phyloP scores from a whole-genome alignment of 35 echinoderm and acorn worm genomes.

The Anneissia japonica region DNA sequence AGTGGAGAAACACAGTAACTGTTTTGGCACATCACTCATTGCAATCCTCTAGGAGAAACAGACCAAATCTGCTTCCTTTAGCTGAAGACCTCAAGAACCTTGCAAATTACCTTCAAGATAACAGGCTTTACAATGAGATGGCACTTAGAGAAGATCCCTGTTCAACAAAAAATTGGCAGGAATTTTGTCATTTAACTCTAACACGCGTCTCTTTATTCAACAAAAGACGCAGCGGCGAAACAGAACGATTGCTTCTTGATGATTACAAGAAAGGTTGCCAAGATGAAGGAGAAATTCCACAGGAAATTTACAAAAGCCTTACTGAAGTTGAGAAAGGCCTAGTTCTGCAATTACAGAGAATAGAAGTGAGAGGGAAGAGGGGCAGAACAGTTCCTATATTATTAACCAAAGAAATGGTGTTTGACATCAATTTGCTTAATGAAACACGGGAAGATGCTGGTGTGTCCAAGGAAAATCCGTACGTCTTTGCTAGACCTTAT shows the following conservation, averaged over 20 bases:
- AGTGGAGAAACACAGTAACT: conserved; percentile 19
- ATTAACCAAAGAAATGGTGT: conserved; percentile 1
- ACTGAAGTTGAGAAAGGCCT: too few relatives aligned
- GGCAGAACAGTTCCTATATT: conserved; percentile 23
- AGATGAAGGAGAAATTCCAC: too few relatives aligned
- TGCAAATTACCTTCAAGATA: conserved; percentile 2
- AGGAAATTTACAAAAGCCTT: too few relatives aligned
- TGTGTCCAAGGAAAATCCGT: conserved; percentile 27
- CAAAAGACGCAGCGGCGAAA: conserved; percentile 41
- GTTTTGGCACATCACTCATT: conserved; percentile 16
- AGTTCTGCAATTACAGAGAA: neutral
- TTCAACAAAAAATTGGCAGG: conserved; percentile 22
- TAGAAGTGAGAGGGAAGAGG: conserved; percentile 30
- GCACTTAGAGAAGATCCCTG: neutral
- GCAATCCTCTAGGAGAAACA: conserved; percentile 2
- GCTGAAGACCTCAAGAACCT: conserved; percentile 45
- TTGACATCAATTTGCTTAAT: conserved; percentile 9
- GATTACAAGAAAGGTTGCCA: conserved; percentile 23
- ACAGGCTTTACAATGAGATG: neutral
- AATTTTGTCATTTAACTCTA: conserved; percentile 35
- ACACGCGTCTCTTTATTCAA: conserved; percentile 31
- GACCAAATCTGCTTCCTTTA: conserved; percentile 27
- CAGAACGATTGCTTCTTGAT: conserved; percentile 14
- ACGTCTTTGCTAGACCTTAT: conserved; percentile 36
- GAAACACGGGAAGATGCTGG: conserved; percentile 19